Conservation (phyloP, 2,888 invertebrate species). For the Machimus atricapillus region DNA sequence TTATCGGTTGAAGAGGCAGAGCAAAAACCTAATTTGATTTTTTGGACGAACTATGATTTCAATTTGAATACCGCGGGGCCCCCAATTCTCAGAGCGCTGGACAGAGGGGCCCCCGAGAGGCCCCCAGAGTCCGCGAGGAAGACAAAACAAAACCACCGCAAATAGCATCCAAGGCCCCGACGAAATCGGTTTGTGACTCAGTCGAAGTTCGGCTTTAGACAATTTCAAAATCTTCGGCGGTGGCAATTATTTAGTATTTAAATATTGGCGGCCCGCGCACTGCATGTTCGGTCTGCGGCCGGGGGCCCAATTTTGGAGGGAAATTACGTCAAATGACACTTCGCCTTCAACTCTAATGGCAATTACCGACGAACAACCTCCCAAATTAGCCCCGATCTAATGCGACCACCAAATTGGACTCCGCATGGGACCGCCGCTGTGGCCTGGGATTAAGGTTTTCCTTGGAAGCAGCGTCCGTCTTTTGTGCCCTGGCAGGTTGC, state of each 20-base stretch:
- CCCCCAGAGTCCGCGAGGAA: background rate
- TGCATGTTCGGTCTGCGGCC: constrained; percentile 32
- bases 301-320: background rate
- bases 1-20: constrained; percentile 42
- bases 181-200: constrained; percentile 1
- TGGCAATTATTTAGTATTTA: constrained; percentile 40
- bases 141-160: constrained; percentile 1
- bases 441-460: background rate
- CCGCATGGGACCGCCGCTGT: constrained; percentile 6
- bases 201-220: background rate
- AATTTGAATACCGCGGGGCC: constrained; percentile 25
- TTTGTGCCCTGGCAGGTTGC: background rate
- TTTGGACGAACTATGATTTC: constrained; percentile 19
- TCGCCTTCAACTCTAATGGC: constrained; percentile 24
- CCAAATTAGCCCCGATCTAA: constrained; percentile 34
- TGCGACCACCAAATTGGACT: constrained; percentile 26
- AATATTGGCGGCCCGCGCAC: constrained; percentile 46
- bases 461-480: background rate
- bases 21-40: constrained; percentile 47
- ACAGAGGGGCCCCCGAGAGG: background rate
- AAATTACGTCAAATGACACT: constrained; percentile 31
- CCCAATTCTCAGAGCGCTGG: background rate
- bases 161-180: background rate
- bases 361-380: constrained; percentile 4
- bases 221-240: background rate